Conservation (phyloP, 1,140 invertebrate species). For the Trichonephila clavata region DNA sequence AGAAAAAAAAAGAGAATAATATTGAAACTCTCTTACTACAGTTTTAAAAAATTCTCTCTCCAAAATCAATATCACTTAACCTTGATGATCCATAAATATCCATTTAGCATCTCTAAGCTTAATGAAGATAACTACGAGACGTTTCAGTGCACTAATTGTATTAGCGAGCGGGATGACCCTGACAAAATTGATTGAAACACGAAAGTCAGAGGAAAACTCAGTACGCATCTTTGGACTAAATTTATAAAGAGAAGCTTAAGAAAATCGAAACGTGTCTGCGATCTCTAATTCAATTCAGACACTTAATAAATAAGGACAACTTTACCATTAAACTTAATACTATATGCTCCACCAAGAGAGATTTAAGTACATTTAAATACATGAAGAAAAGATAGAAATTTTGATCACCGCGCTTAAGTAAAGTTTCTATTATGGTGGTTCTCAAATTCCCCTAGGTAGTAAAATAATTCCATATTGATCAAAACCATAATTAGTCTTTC, state of each 20-base stretch:
- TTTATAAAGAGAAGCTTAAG: neutral
- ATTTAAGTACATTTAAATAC: neutral
- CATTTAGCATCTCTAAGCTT: neutral
- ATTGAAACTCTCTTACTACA: neutral
- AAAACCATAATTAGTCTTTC: slow-evolving; percentile 42
- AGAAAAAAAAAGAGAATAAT: neutral
- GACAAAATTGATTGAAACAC: neutral
- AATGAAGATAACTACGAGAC: neutral
- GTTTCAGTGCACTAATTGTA: neutral
- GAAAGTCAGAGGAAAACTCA: neutral
- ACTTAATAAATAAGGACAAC: slow-evolving; percentile 1
- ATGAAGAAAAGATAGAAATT: neutral
- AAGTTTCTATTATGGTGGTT: neutral
- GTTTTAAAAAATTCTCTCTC: neutral
- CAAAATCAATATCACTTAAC: neutral
- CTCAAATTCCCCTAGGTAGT: neutral
- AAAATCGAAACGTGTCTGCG: neutral
- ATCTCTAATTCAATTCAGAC: neutral
- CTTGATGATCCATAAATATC: neutral
- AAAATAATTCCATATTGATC: slow-evolving; percentile 22
- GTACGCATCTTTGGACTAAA: neutral
- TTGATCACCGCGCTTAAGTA: neutral
- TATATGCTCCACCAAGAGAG: neutral
- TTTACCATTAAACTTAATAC: neutral
- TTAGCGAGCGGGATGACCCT: neutral